Evolutionary conservation across 2,888 invertebrate species (phyloP).

Genomic region (Prosapia bicincta): DNA sequence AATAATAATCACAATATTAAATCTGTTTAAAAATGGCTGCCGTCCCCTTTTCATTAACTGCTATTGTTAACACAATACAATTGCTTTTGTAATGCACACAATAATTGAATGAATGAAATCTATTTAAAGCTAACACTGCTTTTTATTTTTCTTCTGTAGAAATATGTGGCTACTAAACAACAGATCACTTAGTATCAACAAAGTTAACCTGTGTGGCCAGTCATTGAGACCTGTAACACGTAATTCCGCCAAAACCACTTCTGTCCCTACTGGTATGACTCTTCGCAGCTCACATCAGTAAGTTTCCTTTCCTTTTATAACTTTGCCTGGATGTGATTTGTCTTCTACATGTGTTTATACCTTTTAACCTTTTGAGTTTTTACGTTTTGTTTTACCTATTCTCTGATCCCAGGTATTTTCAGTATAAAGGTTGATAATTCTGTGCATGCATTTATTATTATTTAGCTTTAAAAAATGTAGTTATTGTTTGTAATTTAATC

Average conservation of each 20-base stretch:
- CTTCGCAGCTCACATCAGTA: neutral
- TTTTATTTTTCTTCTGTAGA: neutral
- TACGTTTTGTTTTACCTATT: neutral
- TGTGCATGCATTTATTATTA: no score
- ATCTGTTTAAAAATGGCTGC: no score
- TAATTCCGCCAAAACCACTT: neutral
- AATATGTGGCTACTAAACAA: neutral
- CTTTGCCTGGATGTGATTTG: neutral
- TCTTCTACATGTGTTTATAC: no score
- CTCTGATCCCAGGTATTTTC: no score
- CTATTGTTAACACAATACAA: neutral
- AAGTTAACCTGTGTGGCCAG: neutral
- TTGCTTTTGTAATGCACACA: neutral
- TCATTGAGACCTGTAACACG: neutral
- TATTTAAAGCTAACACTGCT: neutral
- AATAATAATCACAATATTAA: no score
- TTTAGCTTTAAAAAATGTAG: no score
- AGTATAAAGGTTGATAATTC: no score
- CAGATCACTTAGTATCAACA: neutral
- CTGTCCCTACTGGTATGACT: neutral
- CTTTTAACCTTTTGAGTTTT: neutral
- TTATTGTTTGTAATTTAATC: no score
- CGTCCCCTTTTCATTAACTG: neutral
- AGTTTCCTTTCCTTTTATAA: neutral
- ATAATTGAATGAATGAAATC: neutral